Evolutionary conservation across 92 coral and sea anemone species (phyloP).

Genomic region (Umimayanthus kanabou): DNA sequence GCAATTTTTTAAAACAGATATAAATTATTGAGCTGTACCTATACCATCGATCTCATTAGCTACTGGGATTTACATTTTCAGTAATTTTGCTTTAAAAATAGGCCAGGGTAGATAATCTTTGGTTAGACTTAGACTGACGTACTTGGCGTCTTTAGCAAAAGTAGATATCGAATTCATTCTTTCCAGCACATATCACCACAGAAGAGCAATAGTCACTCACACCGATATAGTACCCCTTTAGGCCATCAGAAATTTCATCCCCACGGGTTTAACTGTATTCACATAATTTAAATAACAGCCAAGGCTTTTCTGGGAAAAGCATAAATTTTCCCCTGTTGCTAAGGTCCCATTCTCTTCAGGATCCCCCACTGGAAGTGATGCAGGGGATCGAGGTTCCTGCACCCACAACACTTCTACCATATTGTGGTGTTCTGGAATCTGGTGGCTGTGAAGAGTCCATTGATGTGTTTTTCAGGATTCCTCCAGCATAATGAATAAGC

Average conservation of each 20-base stretch:
- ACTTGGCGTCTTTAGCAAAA: neutral
- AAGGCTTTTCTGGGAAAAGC: neutral
- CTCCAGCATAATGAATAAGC: too few species aligned
- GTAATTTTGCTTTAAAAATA: too few species aligned
- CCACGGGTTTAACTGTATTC: neutral
- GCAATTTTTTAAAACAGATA: too few species aligned
- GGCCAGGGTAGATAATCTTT: too few species aligned
- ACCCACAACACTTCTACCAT: slow-evolving; percentile 5
- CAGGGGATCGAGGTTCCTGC: slow-evolving; percentile 18
- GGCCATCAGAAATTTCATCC: neutral
- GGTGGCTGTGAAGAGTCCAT: neutral
- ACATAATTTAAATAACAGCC: neutral
- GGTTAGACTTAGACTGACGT: too few species aligned
- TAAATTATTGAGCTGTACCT: too few species aligned
- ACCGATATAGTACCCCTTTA: neutral
- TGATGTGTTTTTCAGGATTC: neutral
- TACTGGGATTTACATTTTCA: too few species aligned
- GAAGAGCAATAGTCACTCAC: too few species aligned
- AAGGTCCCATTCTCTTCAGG: slow-evolving; percentile 9
- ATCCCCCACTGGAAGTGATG: slow-evolving; percentile 13
- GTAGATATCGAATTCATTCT: neutral
- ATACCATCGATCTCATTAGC: too few species aligned
- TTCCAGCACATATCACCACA: neutral
- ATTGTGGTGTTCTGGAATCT: neutral
- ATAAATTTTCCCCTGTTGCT: neutral